Evolutionary conservation across 2,113 vertebrate species (phyloP).

Genomic region (Corvus moneduloides): DNA sequence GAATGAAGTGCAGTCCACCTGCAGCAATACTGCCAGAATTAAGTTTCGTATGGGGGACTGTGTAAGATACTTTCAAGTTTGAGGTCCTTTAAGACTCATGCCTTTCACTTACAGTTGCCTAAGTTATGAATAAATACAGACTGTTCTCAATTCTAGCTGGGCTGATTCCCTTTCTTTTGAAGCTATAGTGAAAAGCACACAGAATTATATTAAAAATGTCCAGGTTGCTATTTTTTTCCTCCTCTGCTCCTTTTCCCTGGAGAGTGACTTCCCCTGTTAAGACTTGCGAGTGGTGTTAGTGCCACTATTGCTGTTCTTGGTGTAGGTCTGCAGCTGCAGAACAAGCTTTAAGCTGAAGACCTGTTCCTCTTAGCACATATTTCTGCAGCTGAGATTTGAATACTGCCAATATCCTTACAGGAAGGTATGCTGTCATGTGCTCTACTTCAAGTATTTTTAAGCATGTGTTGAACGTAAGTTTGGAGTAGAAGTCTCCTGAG

Average conservation of each 20-base stretch:
- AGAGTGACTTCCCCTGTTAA: fast-evolving
- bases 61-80: background rate
- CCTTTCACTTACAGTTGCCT: background rate
- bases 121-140: background rate
- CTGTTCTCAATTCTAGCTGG: background rate
- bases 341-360: background rate
- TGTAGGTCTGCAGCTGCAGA: background rate
- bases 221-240: background rate
- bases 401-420: background rate
- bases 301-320: background rate
- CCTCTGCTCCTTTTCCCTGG: no score
- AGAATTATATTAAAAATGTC: background rate
- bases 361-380: no score
- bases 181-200: background rate
- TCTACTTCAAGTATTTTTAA: background rate
- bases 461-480: background rate
- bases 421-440: background rate
- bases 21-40: background rate
- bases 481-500: background rate
- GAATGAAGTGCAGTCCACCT: background rate
- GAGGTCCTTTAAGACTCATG: background rate
- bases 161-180: background rate
- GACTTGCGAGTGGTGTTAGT: background rate
- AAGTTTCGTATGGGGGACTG: background rate
- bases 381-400: background rate